A percentile compares a stretch with the other conserved stretches of the same genome.
phyloP scores from a whole-genome alignment of 2,888 invertebrate genomes.

The Exocentrus adspersus region DNA sequence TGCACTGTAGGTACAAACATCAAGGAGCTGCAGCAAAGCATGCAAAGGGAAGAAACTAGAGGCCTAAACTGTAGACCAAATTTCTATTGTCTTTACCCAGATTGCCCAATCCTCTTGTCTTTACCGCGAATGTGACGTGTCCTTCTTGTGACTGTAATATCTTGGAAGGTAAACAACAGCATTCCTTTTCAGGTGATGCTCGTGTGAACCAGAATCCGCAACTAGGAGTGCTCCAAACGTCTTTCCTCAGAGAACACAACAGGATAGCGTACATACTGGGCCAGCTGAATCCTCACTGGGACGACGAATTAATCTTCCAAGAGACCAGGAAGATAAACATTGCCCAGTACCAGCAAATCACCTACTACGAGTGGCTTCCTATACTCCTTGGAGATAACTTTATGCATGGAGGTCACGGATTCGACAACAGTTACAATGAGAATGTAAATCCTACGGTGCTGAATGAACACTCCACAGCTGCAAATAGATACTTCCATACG shows the following conservation, averaged over 20 bases:
- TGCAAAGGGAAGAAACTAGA: too few species aligned
- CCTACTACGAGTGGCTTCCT: constrained; percentile 82
- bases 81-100: too few species aligned
- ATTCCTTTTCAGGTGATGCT: constrained; percentile 68
- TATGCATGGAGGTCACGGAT: constrained; percentile 69
- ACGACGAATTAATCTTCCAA: constrained; percentile 78
- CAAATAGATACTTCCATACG: constrained; percentile 79
- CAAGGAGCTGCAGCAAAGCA: too few species aligned
- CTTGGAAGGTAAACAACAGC: too few species aligned
- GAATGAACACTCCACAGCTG: constrained; percentile 78
- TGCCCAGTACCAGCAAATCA: constrained; percentile 77
- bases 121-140: too few species aligned
- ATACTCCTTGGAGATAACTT: constrained; percentile 77
- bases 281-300: constrained; percentile 78
- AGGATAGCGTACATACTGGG: constrained; percentile 71
- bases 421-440: constrained; percentile 75
- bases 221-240: constrained; percentile 73
- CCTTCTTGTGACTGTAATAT: too few species aligned
- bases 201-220: constrained; percentile 80
- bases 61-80: too few species aligned
- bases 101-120: too few species aligned
- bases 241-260: constrained; percentile 79
- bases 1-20: too few species aligned
- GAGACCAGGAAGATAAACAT: constrained; percentile 76
- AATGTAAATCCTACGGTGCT: constrained; percentile 72